Base-by-base conservation (phyloP, 2,797 vertebrate genomes). In the Aeoliscus strigatus region DNA sequence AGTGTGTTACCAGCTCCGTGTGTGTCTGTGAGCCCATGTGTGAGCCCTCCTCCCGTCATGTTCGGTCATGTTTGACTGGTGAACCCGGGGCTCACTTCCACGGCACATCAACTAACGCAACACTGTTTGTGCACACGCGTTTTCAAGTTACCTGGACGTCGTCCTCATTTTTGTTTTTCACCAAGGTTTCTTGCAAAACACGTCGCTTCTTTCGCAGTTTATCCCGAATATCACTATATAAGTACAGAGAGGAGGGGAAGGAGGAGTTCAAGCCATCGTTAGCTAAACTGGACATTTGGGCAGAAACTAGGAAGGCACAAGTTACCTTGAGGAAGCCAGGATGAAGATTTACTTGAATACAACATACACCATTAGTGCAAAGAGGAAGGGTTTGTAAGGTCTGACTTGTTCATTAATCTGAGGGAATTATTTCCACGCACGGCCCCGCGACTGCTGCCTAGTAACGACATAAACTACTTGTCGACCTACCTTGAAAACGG, bases 131-230 rank as follows among this genome's bases (percentile, higher is more conserved):
- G n/a, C n/a, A n/a, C n/a, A n/a, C n/a, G n/a, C n/a, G n/a, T n/a
- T n/a, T n/a, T n/a, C n/a, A n/a, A n/a, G n/a, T 68, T 61, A 90
- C 89, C 88, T 86, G 82, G 1, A 64, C 59, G 51, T 91, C 86
- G 16, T 73, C 68, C 10, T 73, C 81, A 24, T 84, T 48, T 60
- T 61, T 70, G 26, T 25, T 73, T 74, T 68, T 81, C 2, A 18
- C 60, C 9, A 88, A 21, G 3, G 77, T 76, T 6, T 83, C 84
- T 34, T 83, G 80, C 25, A 90, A 36, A 26, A 73, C 77, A 0
- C 79, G 75, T 1, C 71, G 54, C 50, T 86, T 89, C 54, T 73
- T 82, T 24, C 67, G 70, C 28, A 88, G 70, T 47, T 82, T 89
- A 27, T 84, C 80, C 2, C 79, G 65, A 15, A 88, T 41, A n/a